These are phyloP conservation scores for Spinus olivaceus DNA, from an alignment of 2,797 vertebrate species.

Conservation along the genomic window DNA sequence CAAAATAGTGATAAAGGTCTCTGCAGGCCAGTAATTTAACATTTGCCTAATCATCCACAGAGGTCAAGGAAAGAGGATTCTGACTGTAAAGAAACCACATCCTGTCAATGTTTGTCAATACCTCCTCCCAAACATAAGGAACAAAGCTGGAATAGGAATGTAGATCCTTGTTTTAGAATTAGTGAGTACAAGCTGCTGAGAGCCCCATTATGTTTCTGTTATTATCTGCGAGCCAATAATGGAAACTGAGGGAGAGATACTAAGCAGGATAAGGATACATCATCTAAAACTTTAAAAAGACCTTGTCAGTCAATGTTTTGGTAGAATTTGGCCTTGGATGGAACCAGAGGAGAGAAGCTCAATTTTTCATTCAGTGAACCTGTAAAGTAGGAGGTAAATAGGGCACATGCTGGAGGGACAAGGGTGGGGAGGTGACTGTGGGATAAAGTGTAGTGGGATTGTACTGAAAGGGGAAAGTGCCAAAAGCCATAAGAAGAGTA, in stretches of 20 bases:
- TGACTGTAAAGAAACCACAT: background rate
- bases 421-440: background rate
- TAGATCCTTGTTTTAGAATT: background rate
- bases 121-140: background rate
- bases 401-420: background rate
- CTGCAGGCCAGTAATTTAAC: background rate
- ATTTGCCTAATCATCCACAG: background rate
- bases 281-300: background rate
- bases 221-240: background rate
- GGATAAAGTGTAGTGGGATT: background rate
- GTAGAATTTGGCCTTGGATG: background rate
- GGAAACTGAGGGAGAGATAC: background rate
- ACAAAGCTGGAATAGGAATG: background rate
- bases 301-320: fast-evolving
- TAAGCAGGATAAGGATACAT: background rate
- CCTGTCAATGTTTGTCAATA: background rate
- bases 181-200: background rate
- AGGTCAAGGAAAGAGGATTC: background rate
- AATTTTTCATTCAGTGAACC: background rate
- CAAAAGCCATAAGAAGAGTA: background rate
- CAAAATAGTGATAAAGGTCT: background rate
- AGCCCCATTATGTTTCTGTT: background rate
- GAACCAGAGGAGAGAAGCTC: background rate
- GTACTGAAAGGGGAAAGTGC: background rate
- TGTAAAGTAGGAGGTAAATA: background rate